phyloP scores from a whole-genome alignment of 2,113 vertebrate species.

The Sebastes schlegelii region DNA sequence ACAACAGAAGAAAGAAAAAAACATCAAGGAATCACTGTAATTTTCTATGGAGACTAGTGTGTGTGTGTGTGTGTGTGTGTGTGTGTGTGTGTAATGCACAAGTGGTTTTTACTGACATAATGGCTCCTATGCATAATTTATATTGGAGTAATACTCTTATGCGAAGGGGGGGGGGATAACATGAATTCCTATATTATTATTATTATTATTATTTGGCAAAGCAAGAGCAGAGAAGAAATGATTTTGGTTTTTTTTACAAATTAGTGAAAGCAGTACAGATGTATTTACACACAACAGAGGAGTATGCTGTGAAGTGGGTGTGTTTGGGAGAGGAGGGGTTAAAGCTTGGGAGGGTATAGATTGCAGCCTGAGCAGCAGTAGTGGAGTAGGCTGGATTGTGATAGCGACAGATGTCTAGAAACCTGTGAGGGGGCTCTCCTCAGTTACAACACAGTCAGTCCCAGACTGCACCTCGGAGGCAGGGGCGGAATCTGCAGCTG shows the following conservation, averaged over 20 bases:
- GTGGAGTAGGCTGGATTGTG: constrained; percentile 74
- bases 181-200: constrained; percentile 7
- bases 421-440: constrained; percentile 73
- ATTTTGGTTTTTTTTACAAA: background rate
- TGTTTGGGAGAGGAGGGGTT: constrained; percentile 67
- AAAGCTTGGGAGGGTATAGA: constrained; percentile 71
- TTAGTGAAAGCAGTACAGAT: constrained; percentile 17
- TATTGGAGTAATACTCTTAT: constrained; percentile 19
- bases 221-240: background rate
- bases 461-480: constrained; percentile 76
- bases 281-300: constrained; percentile 19
- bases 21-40: background rate
- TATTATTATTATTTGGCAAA: background rate
- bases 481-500: constrained; percentile 81
- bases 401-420: constrained; percentile 84
- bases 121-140: constrained; percentile 51
- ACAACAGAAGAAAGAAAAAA: background rate
- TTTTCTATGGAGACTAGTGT: background rate
- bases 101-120: constrained; percentile 44
- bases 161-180: background rate
- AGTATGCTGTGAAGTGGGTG: constrained; percentile 43
- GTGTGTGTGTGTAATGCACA: constrained; percentile 2
- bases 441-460: constrained; percentile 68
- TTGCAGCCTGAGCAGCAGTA: constrained; percentile 60
- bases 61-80: background rate